These are phyloP conservation scores for Hypocryptadius cinnamomeus DNA, from an alignment of 2,113 vertebrate genomes.

Conservation along the genomic window DNA sequence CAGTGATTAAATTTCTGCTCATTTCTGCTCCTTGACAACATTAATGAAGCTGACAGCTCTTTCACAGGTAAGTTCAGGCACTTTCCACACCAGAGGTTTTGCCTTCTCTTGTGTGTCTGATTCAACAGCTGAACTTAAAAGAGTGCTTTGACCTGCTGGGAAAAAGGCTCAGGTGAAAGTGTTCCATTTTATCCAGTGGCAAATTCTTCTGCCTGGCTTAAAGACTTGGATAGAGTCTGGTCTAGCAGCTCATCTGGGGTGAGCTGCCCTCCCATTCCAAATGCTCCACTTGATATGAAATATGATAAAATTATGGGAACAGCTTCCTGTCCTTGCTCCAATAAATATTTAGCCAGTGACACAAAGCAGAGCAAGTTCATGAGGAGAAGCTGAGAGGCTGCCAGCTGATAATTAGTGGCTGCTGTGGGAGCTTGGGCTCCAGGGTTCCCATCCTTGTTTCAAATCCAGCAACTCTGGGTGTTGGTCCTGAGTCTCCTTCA, in stretches of 20 bases:
- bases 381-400: slow-evolving; percentile 12
- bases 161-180: neutral
- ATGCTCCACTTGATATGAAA: neutral
- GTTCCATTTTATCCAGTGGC: neutral
- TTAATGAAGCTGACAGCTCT: neutral
- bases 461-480: neutral
- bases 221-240: neutral
- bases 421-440: neutral
- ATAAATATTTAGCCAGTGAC: slow-evolving; percentile 9
- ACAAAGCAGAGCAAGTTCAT: slow-evolving; percentile 14
- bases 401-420: slow-evolving; percentile 25
- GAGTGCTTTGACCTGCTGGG: neutral
- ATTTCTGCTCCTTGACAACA: neutral
- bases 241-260: neutral
- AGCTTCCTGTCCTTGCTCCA: neutral
- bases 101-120: neutral
- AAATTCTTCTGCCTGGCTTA: neutral
- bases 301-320: neutral
- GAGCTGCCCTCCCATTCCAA: neutral
- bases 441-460: neutral
- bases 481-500: neutral
- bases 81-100: neutral
- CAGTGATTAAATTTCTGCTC: neutral
- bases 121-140: neutral
- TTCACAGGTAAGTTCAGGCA: neutral